Base-by-base conservation (phyloP, 2,888 invertebrate species). In the Eupithecia pulchellata region DNA sequence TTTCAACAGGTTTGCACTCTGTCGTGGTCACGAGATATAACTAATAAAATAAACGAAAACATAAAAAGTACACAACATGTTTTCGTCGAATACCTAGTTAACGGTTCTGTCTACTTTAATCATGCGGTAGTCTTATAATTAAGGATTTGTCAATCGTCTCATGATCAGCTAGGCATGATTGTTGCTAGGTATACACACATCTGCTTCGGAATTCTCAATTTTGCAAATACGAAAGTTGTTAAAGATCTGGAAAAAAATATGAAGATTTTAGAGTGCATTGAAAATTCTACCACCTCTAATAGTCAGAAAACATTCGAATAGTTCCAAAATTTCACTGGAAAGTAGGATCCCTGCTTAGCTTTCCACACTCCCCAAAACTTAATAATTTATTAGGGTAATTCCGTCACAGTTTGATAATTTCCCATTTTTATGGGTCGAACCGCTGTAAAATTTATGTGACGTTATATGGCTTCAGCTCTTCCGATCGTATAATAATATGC, bases 371-470 rank as follows among this genome's bases (percentile, higher is more conserved):
- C 75, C 80, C 79, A 64, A 75, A 81, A 83, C 79, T 81, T 81
- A 81, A 85, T 86, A 87, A 87, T 87, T 87, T 87, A 87, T 86
- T 81, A 77, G 76, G 82, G 85, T 82, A 84, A 87, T 86, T 83
- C 78, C 79, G 83, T 83, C 83, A 84, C 84, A 86, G 80, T 85
- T 85, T 86, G 86, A 87, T 87, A 87, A 87, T 87, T 84, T 78
- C 78, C 84, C 80, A 82, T 87, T 87, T 87, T 87, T 87, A 87
- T 85, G 80, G 82, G 75, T 78, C 77, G 77, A 82, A 82, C 85
- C 85, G 77, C 80, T 78, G 84, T 86, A 85, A 87, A 87, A 85
- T 87, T 86, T 86, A 86, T 86, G 83, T 78, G 76, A 81, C 83
- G 82, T 86, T 82, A 85, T 81, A 81, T 78, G 77, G 64, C 55